Conservation (phyloP, 2,888 invertebrate species). For the Machimus atricapillus region DNA sequence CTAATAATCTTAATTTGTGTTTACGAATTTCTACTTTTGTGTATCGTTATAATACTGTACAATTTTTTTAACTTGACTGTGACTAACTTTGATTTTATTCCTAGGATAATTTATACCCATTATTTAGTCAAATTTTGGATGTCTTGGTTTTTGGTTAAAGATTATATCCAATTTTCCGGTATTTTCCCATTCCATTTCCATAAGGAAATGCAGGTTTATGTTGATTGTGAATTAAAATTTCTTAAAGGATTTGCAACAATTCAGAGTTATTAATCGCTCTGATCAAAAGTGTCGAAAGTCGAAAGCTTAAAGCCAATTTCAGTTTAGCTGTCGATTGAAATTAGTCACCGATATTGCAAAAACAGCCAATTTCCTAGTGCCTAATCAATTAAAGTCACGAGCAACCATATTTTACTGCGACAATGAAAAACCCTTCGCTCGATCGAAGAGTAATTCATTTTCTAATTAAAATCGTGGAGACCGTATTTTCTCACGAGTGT, state of each 20-base stretch:
- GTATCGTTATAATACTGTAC: no score
- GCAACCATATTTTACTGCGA: not conserved
- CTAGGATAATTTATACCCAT: no score
- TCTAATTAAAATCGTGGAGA: not conserved
- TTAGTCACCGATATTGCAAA: not conserved
- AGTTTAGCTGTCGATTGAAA: not conserved
- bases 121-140: no score
- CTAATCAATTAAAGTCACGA: not conserved
- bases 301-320: not conserved
- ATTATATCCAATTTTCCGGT: no score
- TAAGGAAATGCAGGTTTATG: not conserved
- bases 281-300: not conserved
- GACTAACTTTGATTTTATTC: no score
- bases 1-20: no score
- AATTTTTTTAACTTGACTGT: no score
- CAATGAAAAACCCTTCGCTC: not conserved
- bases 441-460: not conserved
- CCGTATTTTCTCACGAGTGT: not conserved
- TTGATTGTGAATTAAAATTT: not conserved
- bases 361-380: not conserved
- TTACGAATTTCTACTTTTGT: no score
- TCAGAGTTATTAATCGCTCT: not conserved
- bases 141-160: no score
- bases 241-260: not conserved
- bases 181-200: not conserved